Evolutionary conservation across 2,113 vertebrate species (phyloP).

Genomic region (Hyla sarda): DNA sequence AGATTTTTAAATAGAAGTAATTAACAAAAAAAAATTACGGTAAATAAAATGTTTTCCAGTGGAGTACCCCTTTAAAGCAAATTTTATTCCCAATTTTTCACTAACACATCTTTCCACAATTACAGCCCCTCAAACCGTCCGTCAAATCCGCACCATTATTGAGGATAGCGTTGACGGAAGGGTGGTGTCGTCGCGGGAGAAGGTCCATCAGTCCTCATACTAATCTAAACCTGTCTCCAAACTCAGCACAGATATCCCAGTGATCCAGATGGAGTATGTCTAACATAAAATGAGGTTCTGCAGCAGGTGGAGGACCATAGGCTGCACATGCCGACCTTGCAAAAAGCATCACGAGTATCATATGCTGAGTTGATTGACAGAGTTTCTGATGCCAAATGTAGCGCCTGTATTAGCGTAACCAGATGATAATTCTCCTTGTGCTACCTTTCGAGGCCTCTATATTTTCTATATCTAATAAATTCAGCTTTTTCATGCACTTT

Average conservation of each 20-base stretch:
- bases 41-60: too few relatives aligned
- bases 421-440: background rate
- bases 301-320: background rate
- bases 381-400: background rate
- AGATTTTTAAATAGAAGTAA: too few relatives aligned
- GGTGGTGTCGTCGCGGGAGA: conserved; percentile 38
- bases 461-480: conserved; percentile 44
- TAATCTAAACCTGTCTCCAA: conserved; percentile 14
- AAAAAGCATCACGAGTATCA: background rate
- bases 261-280: background rate
- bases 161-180: conserved; percentile 44
- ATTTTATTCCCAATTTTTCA: background rate
- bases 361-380: background rate
- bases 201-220: conserved; percentile 7
- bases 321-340: background rate
- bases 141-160: conserved; percentile 39
- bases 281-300: background rate
- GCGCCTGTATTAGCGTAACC: background rate
- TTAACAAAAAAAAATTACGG: too few relatives aligned
- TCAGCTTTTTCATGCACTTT: conserved; percentile 43
- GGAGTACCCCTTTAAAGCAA: too few relatives aligned
- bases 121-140: conserved; percentile 27
- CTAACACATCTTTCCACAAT: background rate
- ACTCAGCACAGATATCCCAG: conserved; percentile 16
- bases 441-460: background rate